Percentiles rank a stretch among this genome's conserved stretches.
Evolutionary conservation across 2,797 vertebrate genomes (phyloP).

Genomic region (Poecile montanus): DNA sequence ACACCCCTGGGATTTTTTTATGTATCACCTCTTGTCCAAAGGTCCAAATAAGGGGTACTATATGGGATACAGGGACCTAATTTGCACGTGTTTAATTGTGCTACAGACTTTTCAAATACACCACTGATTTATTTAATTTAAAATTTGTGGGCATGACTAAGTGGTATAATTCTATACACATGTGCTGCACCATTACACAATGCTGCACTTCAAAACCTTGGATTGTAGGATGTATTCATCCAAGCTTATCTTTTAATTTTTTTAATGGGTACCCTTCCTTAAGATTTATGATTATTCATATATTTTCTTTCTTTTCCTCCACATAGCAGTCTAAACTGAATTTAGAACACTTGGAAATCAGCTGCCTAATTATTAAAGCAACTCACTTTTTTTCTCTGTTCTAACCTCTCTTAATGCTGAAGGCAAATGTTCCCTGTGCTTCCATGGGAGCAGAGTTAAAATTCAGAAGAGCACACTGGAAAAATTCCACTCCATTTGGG

Average conservation of each 20-base stretch:
- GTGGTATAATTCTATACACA: background rate
- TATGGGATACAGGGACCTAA: background rate
- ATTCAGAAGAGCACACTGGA: background rate
- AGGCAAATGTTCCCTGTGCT: background rate
- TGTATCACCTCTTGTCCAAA: background rate
- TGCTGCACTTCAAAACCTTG: background rate
- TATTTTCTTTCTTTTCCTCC: background rate
- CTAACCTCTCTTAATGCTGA: background rate
- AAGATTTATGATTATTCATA: background rate
- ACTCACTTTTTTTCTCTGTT: background rate
- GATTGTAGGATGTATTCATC: background rate
- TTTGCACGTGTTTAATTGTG: background rate
- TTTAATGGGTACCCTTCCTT: background rate
- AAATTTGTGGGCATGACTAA: fast-evolving
- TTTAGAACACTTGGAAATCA: background rate
- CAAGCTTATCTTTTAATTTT: background rate
- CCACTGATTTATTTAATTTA: background rate
- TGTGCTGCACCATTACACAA: background rate
- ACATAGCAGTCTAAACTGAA: background rate
- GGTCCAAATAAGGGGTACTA: background rate
- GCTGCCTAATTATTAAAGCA: constrained; percentile 24
- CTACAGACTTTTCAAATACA: background rate
- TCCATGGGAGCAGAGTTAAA: background rate
- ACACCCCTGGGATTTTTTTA: fast-evolving
- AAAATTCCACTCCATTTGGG: background rate